Evolutionary conservation across 2,888 invertebrate genomes (phyloP).

Genomic region (Temnothorax ravouxi): DNA sequence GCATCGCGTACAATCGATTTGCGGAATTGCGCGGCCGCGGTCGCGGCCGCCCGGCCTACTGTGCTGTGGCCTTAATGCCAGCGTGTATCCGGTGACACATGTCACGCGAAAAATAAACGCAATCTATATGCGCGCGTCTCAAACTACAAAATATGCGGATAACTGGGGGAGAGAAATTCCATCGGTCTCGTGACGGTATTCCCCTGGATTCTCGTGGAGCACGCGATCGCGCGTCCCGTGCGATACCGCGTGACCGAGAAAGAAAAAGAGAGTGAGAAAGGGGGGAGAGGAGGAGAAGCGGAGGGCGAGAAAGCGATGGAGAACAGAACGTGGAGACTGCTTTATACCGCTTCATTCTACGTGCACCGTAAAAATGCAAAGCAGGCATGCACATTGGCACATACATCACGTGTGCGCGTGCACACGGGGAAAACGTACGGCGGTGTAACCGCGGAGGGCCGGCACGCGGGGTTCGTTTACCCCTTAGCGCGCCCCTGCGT

Average conservation of each 20-base stretch:
- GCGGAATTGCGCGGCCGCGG: constrained; percentile 15
- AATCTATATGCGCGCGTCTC: constrained; percentile 60
- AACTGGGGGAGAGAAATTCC: constrained; percentile 65
- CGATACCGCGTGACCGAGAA: constrained; percentile 44
- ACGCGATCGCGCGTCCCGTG: constrained; percentile 63
- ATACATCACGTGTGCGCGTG: constrained; percentile 71
- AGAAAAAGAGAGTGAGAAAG: background rate
- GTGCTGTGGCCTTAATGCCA: constrained; percentile 49
- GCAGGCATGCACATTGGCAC: constrained; percentile 71
- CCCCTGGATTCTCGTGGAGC: constrained; percentile 69
- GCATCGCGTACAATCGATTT: constrained; percentile 60
- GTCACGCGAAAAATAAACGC: constrained; percentile 72
- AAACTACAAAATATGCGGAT: constrained; percentile 54
- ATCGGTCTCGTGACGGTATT: constrained; percentile 71
- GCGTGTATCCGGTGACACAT: constrained; percentile 54
- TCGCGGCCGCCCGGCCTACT: constrained; percentile 10
- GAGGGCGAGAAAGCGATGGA: constrained; percentile 10
- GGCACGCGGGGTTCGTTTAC: constrained; percentile 71
- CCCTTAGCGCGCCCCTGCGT: constrained; percentile 66
- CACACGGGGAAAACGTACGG: constrained; percentile 42
- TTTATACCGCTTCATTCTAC: constrained; percentile 76
- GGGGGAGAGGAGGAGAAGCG: background rate
- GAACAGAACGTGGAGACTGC: constrained; percentile 67
- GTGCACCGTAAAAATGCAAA: constrained; percentile 78
- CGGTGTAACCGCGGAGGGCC: constrained; percentile 14